Evolutionary conservation across 1,140 invertebrate genomes (phyloP).

Genomic region (Lucilia cuprina): DNA sequence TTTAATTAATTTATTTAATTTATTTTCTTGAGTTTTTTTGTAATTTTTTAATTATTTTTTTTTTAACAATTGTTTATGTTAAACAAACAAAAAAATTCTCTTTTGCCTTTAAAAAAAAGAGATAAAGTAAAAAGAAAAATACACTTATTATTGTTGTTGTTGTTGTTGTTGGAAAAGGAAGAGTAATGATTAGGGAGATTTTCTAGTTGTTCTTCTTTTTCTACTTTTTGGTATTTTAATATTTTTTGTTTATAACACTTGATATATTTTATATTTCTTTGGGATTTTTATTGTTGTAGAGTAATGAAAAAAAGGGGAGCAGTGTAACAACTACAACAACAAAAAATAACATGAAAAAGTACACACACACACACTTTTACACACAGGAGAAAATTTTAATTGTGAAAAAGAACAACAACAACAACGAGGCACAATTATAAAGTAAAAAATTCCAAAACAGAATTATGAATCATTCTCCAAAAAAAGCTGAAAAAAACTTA

Average conservation of each 20-base stretch:
- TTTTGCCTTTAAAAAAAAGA: background rate
- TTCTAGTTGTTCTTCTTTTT: background rate
- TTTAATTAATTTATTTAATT: no score
- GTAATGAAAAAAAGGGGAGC: conserved; percentile 2
- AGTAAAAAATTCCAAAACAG: conserved; percentile 28
- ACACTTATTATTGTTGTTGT: no score
- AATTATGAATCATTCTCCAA: conserved; percentile 24
- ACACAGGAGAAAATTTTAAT: background rate
- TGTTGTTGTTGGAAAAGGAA: no score
- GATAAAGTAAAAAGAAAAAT: background rate
- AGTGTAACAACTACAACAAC: background rate
- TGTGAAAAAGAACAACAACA: background rate
- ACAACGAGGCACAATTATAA: background rate
- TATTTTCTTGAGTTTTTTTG: no score
- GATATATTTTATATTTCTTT: background rate
- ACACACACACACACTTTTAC: conserved; percentile 12
- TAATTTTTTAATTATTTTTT: no score
- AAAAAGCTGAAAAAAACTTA: background rate
- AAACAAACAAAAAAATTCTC: background rate
- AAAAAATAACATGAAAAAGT: background rate
- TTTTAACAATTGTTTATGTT: background rate
- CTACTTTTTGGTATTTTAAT: background rate
- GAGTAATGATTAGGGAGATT: background rate
- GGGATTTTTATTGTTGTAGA: background rate
- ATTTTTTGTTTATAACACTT: background rate